Evolutionary conservation across 1,140 invertebrate species (phyloP).

Genomic region (Rhynchophorus ferrugineus): DNA sequence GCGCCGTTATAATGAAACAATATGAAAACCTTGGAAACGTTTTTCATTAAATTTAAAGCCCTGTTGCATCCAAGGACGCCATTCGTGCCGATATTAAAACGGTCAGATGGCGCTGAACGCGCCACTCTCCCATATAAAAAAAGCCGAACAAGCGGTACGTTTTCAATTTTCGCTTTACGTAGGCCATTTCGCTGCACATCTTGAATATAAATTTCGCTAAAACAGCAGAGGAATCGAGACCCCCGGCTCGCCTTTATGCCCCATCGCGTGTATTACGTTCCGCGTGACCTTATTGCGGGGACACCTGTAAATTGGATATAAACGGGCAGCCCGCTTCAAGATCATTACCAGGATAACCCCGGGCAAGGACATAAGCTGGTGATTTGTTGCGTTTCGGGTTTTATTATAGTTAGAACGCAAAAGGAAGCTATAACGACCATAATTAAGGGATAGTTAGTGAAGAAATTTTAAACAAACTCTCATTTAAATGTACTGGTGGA

Average conservation of each 20-base stretch:
- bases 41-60: background rate
- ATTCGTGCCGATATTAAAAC: background rate
- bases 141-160: conserved; percentile 4
- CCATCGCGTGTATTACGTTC: background rate
- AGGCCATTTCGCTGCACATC: conserved; percentile 10
- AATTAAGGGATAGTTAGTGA: no score
- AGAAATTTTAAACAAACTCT: no score
- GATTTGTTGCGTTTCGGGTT: no score
- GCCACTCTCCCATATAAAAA: background rate
- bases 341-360: no score
- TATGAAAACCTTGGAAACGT: no score
- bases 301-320: background rate
- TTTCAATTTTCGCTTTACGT: conserved; percentile 16
- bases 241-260: background rate
- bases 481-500: no score
- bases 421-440: no score
- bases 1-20: no score
- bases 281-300: background rate
- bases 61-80: background rate
- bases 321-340: no score
- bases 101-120: background rate
- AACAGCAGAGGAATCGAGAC: conserved; percentile 4
- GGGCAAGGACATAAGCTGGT: no score
- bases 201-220: conserved; percentile 14
- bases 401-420: no score